Base-by-base conservation (phyloP, 2,797 vertebrate species). In the Xenops minutus region DNA sequence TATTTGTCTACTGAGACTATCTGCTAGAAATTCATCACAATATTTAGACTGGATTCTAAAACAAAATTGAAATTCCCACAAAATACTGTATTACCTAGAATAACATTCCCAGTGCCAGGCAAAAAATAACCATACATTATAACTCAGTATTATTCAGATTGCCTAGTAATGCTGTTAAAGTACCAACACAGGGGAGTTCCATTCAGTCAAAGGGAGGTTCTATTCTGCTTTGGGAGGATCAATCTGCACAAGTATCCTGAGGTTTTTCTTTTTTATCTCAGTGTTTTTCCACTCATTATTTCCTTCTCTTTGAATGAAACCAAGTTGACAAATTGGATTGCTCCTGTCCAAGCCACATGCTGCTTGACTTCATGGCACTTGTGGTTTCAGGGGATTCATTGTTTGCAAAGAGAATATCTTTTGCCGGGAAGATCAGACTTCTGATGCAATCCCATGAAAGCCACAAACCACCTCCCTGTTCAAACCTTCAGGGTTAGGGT, bases 371-470 rank as follows among this genome's bases (percentile, higher is more conserved):
- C 95, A 92, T 67, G 95, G 95, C 95, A 95, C 63, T 96, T 95
- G 95, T 94, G 96, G 95, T 92, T 97, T 95, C 43, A 52, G 91
- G 66, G 89, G 95, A 94, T 92, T 95, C 96, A 61, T 93, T 96
- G 95, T 96, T 96, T 96, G 95, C 85, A 91, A 48, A 89, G 76
- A 88, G 95, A 96, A n/a, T 78, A 64, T 93, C 69, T 97, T 69
- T 59, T 96, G 92, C 95, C 18, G 91, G 95, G 96, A 96, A 96
- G 85, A 96, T 96, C 92, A 95, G 93, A 84, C 87, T 96, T 94
- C 95, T 96, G 96, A 96, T 96, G 95, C 95, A 96, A 96, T 95
- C 92, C 95, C 91, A 59, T 91, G 95, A 97, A 97, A 97, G 76
- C 95, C 96, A 96, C 95, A 97, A 97, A 93, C 96, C 94, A 96